Evolutionary conservation across 2,888 invertebrate genomes (phyloP).

Genomic region (Itoplectis maculator): DNA sequence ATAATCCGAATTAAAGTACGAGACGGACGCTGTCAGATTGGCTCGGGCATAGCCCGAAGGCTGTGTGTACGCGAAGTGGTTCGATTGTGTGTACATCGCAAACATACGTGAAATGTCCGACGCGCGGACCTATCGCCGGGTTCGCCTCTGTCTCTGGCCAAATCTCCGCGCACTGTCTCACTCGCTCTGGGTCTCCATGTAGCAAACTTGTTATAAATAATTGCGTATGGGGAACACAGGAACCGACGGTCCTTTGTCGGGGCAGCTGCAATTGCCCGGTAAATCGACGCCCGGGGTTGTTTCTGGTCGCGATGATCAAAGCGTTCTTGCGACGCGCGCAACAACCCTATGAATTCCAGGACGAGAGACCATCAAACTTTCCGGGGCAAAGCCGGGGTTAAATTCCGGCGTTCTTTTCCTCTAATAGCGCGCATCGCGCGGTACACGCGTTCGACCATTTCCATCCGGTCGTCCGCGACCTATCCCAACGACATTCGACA

Average conservation of each 20-base stretch:
- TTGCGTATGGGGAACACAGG: neutral
- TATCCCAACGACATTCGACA: too few relatives aligned
- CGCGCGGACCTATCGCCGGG: neutral
- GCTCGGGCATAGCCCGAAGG: neutral
- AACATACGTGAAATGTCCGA: neutral
- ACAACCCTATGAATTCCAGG: constrained; percentile 14
- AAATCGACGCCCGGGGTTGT: constrained; percentile 37
- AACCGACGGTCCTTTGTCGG: constrained; percentile 10
- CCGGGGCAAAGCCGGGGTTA: neutral
- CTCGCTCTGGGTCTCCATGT: neutral
- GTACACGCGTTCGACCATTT: neutral
- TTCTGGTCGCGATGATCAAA: constrained; percentile 38
- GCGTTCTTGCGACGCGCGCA: constrained; percentile 1
- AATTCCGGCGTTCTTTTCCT: neutral
- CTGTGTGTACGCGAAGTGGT: neutral
- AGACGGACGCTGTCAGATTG: neutral
- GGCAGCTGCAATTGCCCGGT: constrained; percentile 11
- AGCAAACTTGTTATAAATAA: constrained; percentile 49
- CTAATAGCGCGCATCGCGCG: neutral
- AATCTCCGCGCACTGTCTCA: too few relatives aligned
- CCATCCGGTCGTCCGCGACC: too few relatives aligned
- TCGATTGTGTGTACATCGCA: neutral
- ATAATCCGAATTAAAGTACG: constrained; percentile 33
- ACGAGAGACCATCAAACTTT: constrained; percentile 8
- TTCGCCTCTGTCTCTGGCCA: too few relatives aligned